Evolutionary conservation across 2,113 vertebrate genomes (phyloP).

Genomic region (Paradisaea rubra): DNA sequence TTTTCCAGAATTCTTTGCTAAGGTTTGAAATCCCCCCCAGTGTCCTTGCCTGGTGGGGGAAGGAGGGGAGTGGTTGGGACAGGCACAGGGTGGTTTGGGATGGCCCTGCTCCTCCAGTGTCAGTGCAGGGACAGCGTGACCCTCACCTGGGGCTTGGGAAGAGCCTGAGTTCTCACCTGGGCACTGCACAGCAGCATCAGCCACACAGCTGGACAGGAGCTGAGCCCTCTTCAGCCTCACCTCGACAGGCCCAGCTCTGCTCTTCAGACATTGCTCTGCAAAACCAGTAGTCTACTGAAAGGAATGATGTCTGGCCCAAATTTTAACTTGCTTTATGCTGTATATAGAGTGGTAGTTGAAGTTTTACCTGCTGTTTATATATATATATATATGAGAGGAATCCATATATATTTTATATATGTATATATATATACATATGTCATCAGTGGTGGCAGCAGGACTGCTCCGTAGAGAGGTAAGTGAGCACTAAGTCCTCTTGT

Average conservation of each 20-base stretch:
- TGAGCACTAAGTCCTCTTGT: not conserved
- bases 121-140: not conserved
- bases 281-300: not conserved
- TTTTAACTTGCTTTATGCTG: not conserved
- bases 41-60: not conserved
- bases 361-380: not conserved
- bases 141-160: not conserved
- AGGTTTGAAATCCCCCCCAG: not conserved
- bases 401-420: not conserved
- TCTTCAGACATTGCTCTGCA: not conserved
- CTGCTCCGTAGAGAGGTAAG: fast-evolving
- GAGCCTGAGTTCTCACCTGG: not conserved
- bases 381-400: not conserved
- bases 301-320: not conserved
- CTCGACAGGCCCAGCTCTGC: not conserved
- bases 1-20: not conserved
- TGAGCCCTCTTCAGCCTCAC: not conserved
- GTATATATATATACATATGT: too few species aligned
- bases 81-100: not conserved
- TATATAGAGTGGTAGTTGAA: not conserved
- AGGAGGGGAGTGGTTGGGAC: not conserved
- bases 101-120: not conserved
- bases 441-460: not conserved
- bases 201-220: fast-evolving
- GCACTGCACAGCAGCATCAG: not conserved